These are phyloP conservation scores for Drosophila imparisetae DNA, from an alignment of 2,888 invertebrate species.

Conservation along the genomic window DNA sequence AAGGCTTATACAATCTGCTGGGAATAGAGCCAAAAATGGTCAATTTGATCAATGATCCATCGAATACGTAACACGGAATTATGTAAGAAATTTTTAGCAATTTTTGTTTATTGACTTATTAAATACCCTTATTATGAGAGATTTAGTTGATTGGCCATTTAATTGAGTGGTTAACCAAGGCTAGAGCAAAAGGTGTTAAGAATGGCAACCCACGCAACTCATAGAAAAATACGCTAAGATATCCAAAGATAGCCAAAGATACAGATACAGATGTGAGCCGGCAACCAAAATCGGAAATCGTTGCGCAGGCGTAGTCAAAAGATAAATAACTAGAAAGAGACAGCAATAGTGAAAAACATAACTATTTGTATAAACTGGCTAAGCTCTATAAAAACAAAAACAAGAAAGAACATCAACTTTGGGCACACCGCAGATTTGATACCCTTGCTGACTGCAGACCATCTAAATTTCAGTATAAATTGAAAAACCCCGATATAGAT, in stretches of 20 bases:
- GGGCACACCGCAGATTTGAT: neutral
- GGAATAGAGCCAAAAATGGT: slow-evolving; percentile 25
- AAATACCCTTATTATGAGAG: slow-evolving; percentile 18
- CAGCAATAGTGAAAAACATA: neutral
- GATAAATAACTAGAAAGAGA: slow-evolving; percentile 22
- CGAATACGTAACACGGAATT: slow-evolving; percentile 30
- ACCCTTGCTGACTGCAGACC: neutral
- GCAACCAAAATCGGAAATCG: slow-evolving; percentile 43
- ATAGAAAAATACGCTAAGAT: slow-evolving; percentile 3
- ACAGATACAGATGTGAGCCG: slow-evolving; percentile 22
- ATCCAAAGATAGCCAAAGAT: slow-evolving; percentile 1
- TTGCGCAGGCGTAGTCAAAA: slow-evolving; percentile 61
- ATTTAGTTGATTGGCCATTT: neutral
- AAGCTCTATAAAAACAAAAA: neutral
- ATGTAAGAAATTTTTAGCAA: neutral
- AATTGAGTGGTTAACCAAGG: neutral
- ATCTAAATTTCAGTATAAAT: neutral
- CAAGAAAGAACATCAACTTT: neutral
- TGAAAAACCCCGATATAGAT: neutral
- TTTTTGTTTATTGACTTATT: neutral
- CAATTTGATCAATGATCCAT: slow-evolving; percentile 34
- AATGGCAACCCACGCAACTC: slow-evolving; percentile 43
- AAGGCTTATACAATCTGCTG: slow-evolving; percentile 38
- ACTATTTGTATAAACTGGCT: neutral
- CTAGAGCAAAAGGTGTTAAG: slow-evolving; percentile 28